Conservation (phyloP, 2,888 invertebrate species). For the Melanostoma mellinum region DNA sequence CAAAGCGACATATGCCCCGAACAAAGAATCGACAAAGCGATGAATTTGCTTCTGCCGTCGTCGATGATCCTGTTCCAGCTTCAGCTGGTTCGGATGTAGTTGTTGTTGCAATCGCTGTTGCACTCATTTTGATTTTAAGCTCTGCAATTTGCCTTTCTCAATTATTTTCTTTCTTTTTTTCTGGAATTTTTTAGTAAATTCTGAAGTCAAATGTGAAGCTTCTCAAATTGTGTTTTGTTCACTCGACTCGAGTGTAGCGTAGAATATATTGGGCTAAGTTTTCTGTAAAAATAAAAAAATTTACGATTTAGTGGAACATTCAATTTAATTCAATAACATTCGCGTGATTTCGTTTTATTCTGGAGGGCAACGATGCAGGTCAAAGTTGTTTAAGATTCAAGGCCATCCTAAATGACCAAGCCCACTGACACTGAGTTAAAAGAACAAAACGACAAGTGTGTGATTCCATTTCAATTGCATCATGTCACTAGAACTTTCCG, state of each 20-base stretch:
- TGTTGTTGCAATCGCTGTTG: constrained; percentile 75
- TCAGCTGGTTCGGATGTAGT: constrained; percentile 12
- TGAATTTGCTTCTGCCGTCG: constrained; percentile 72
- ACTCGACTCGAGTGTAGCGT: too few relatives aligned
- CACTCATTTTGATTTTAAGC: constrained; percentile 75
- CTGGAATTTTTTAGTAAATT: constrained; percentile 39
- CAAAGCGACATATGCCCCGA: constrained; percentile 80
- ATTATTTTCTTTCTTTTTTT: constrained; percentile 24
- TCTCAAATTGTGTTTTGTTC: constrained; percentile 2
- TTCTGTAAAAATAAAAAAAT: too few relatives aligned
- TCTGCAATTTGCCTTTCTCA: constrained; percentile 10
- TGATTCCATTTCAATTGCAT: constrained; percentile 38
- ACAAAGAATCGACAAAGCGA: constrained; percentile 79
- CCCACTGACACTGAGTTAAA: background rate
- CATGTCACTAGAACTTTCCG: constrained; percentile 32
- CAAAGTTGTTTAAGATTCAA: constrained; percentile 19
- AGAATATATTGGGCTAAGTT: too few relatives aligned
- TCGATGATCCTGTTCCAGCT: constrained; percentile 26
- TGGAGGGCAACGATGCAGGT: constrained; percentile 5
- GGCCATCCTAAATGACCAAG: constrained; percentile 10
- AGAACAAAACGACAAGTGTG: background rate
- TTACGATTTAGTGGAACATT: too few relatives aligned
- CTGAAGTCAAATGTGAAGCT: constrained; percentile 45
- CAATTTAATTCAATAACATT: too few relatives aligned
- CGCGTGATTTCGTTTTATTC: too few relatives aligned